Evolutionary conservation across 2,797 vertebrate genomes (phyloP), one percentile per base, ranked within the genome.

Genomic region (Phyllotis vaccarum): DNA sequence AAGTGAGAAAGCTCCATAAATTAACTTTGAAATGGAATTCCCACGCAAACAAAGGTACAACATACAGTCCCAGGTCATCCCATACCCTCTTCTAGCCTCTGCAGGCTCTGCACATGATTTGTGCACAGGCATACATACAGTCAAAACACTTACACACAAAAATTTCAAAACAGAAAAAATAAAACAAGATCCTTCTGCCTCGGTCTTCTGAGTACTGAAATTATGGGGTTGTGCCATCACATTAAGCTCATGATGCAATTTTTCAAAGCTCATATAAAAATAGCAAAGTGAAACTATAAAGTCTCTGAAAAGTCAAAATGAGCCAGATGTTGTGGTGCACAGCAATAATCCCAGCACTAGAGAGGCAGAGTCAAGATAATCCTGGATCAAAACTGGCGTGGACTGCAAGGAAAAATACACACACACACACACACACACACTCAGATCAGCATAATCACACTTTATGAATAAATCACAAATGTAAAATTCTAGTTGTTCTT

Each of bases 21-120:
- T 89, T 34, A 81, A 89, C 80, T 91, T 76, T 66, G 10, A 85
- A 96, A 83, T 37, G 37, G 31, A 82, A 93, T 68, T 91, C 31
- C 58, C 75, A 81, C 14, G 27, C 82, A 93, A 89, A 80, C 62
- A 93, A 89, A 14, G 27, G 34, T 24, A 74, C 22, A 34, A 37
- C 7, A 68, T 58, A n/a, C n/a, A n/a, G n/a, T n/a, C n/a, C n/a
- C n/a, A n/a, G n/a, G n/a, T n/a, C n/a, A n/a, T n/a, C n/a, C n/a
- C n/a, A n/a, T n/a, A n/a, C n/a, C n/a, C n/a, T n/a, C n/a, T n/a
- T n/a, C n/a, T n/a, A n/a, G n/a, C n/a, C n/a, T n/a, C n/a, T n/a
- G n/a, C n/a, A n/a, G n/a, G n/a, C n/a, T n/a, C n/a, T n/a, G n/a
- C n/a, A n/a, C n/a, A n/a, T n/a, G n/a, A n/a, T n/a, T n/a, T n/a